These are phyloP conservation scores for Varanus salvator DNA, from an alignment of 2,113 vertebrate genomes.

Conservation along the genomic window DNA sequence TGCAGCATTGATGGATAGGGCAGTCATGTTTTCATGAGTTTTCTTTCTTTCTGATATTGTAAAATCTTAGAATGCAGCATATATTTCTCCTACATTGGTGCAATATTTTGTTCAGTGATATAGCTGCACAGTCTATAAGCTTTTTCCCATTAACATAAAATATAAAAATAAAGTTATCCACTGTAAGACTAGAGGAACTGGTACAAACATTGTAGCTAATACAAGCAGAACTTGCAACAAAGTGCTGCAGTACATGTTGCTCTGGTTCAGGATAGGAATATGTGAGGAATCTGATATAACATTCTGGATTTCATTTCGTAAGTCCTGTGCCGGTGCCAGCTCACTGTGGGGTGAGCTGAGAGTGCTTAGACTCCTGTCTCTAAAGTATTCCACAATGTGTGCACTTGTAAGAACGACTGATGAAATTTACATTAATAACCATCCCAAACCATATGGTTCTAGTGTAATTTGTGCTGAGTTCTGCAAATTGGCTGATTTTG, in stretches of 20 bases:
- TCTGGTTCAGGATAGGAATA: background rate
- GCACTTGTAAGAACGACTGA: no score
- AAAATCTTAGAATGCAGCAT: background rate
- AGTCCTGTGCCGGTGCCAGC: no score
- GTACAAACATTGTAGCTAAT: background rate
- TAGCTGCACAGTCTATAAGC: background rate
- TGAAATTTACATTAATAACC: no score
- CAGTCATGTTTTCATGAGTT: slow-evolving; percentile 1
- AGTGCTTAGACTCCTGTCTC: no score
- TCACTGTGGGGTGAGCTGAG: no score
- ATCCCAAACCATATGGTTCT: no score
- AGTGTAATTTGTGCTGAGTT: no score
- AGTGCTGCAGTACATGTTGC: background rate
- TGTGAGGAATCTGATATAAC: no score
- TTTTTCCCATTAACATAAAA: background rate
- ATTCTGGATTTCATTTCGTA: no score
- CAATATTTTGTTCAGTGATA: background rate
- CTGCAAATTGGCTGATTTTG: no score
- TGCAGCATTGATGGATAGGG: background rate
- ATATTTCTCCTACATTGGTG: background rate
- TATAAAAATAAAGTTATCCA: background rate
- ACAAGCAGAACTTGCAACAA: background rate
- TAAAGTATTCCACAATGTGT: no score
- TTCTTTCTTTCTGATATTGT: background rate
- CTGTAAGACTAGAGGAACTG: background rate